Evolutionary conservation across 2,888 invertebrate species (phyloP).

Genomic region (Epinotia ramella): DNA sequence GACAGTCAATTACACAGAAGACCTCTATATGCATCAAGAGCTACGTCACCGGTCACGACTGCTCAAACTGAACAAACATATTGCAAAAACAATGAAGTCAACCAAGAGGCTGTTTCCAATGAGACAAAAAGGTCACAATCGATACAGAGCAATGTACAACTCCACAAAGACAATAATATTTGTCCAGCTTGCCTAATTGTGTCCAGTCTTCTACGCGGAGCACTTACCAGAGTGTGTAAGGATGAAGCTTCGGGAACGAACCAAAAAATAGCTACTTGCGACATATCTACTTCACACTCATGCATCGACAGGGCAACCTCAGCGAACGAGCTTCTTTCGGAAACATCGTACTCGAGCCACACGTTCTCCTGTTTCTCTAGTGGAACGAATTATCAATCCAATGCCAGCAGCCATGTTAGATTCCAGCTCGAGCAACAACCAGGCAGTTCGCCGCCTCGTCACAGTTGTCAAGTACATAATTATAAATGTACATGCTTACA

Average conservation of each 20-base stretch:
- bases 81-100: constrained; percentile 45
- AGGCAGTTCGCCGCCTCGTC: not conserved
- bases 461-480: not conserved
- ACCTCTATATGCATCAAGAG: constrained; percentile 55
- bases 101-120: constrained; percentile 46
- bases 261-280: constrained; percentile 50
- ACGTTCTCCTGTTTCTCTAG: constrained; percentile 45
- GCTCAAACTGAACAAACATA: constrained; percentile 43
- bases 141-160: constrained; percentile 34
- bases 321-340: constrained; percentile 48
- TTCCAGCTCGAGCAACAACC: not conserved
- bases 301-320: constrained; percentile 58
- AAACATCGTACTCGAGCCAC: constrained; percentile 49
- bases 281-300: constrained; percentile 59
- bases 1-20: constrained; percentile 23
- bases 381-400: not conserved
- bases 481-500: constrained; percentile 60
- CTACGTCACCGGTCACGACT: constrained; percentile 3
- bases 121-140: constrained; percentile 8
- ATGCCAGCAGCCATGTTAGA: constrained; percentile 5
- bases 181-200: constrained; percentile 66
- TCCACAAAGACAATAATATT: constrained; percentile 49
- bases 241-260: constrained; percentile 66
- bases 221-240: constrained; percentile 59
- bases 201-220: constrained; percentile 56